phyloP scores from a whole-genome alignment of 2,888 invertebrate genomes.

The Dryobotodes eremita region DNA sequence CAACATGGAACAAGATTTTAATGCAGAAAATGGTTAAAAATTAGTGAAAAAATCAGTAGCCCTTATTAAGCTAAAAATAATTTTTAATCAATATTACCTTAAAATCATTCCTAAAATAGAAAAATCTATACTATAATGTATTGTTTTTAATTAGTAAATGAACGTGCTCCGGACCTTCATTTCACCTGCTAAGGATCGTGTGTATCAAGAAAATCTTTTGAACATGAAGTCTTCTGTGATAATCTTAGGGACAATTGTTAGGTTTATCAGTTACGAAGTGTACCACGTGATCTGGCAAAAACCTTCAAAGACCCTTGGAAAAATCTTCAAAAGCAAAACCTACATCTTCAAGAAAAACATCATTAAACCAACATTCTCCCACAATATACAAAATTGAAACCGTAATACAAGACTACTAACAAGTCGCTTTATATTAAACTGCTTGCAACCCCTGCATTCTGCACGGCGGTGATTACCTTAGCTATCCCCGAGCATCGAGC shows the following conservation, averaged over 20 bases:
- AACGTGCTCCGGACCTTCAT: not conserved
- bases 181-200: too few species aligned
- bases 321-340: not conserved
- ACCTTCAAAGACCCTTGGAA: not conserved
- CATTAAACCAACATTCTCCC: not conserved
- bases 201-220: not conserved
- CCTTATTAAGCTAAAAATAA: not conserved
- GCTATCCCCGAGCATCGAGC: slow-evolving; percentile 43
- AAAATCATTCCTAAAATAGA: not conserved
- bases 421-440: slow-evolving; percentile 39
- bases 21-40: not conserved
- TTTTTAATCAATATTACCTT: not conserved
- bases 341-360: not conserved
- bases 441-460: slow-evolving; percentile 23
- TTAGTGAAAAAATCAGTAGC: too few species aligned
- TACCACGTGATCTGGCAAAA: not conserved
- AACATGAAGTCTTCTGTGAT: not conserved
- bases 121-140: not conserved
- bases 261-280: not conserved
- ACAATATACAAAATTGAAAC: slow-evolving; percentile 16
- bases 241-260: not conserved
- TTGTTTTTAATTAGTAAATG: not conserved
- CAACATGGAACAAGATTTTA: not conserved
- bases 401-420: not conserved
- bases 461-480: slow-evolving; percentile 53